phyloP scores from a whole-genome alignment of 35 echinoderm and acorn worm species.

The Nesometra sesokonis region DNA sequence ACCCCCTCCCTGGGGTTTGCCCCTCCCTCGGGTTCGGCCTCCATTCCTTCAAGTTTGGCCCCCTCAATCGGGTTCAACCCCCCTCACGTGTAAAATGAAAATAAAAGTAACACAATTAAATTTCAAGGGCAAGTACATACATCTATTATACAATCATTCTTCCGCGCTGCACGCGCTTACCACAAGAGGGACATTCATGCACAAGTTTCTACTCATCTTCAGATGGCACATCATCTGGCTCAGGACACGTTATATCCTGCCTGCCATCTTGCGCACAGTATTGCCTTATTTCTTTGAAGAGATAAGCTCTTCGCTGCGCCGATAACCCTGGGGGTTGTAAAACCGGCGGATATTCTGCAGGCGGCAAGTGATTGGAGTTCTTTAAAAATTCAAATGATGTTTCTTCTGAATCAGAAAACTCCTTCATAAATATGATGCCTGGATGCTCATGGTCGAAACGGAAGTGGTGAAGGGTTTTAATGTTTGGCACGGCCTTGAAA shows the following conservation, averaged over 20 bases:
- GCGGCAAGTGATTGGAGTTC: constrained; percentile 9
- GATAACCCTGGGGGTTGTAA: constrained; percentile 21
- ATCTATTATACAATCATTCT: no score
- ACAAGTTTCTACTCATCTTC: not conserved
- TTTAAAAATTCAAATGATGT: constrained; percentile 1
- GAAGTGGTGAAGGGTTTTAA: constrained; percentile 30
- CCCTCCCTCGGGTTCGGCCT: no score
- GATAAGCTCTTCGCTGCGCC: not conserved
- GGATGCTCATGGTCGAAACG: constrained; percentile 9
- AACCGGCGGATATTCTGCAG: constrained; percentile 1
- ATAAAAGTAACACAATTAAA: no score
- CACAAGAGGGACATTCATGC: no score
- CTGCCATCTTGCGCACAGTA: not conserved
- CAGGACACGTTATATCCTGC: not conserved
- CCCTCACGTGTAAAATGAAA: no score
- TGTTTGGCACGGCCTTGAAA: constrained; percentile 25
- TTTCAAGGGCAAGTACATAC: no score
- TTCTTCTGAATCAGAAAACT: constrained; percentile 10
- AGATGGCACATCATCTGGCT: not conserved
- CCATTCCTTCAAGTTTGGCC: no score
- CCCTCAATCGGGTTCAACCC: no score
- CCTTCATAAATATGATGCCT: not conserved
- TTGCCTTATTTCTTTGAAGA: constrained; percentile 13
- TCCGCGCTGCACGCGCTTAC: no score
- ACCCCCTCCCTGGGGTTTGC: no score